Evolutionary conservation across 2,888 invertebrate species (phyloP), one percentile per base, ranked within the genome.

Genomic region (Sphaerophoria rueppellii): DNA sequence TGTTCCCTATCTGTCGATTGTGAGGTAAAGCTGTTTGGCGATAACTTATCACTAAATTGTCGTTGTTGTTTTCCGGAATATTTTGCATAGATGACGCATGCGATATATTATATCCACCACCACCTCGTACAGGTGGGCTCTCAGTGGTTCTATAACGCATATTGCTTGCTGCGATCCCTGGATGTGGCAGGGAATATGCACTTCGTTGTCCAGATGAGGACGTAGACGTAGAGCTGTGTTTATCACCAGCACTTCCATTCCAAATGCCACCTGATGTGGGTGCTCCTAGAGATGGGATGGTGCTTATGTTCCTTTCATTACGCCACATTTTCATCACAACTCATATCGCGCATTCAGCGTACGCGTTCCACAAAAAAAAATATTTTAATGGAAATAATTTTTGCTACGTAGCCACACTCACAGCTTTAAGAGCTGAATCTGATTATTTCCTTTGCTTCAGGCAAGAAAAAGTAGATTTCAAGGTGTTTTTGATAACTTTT

Each of bases 141-240:
- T 87, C 80, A 55, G 76, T 87, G 60, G 81, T 87, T 70, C 83
- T 80, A 80, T 88, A 89, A 52, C 89, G 86, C 83, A 75, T 75
- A 82, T 88, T 88, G 69, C 88, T 89, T 5, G 88, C 88, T 43
- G 88, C 87, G 73, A 88, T 87, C n/a, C 87, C 88, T 48, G 89
- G 88, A 88, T 89, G 88, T 32, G 89, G 89, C 37, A 89, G 77
- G 6, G 89, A 89, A 79, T 88, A 88, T 52, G 89, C 88, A 79
- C 87, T 88, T 55, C 88, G 72, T 57, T 88, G 88, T 32, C 79
- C 88, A 40, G 88, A 78, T 16, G 87, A 75, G 7, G 43, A 7
- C 12, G 43, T 2, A 1, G 87, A 7, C 12, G 43, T 2, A 1
- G 87, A 75, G 86, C 86, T 88, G 80, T 87, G 86, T 55, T 87